phyloP scores from a whole-genome alignment of 2,113 vertebrate genomes.

The Perccottus glenii region DNA sequence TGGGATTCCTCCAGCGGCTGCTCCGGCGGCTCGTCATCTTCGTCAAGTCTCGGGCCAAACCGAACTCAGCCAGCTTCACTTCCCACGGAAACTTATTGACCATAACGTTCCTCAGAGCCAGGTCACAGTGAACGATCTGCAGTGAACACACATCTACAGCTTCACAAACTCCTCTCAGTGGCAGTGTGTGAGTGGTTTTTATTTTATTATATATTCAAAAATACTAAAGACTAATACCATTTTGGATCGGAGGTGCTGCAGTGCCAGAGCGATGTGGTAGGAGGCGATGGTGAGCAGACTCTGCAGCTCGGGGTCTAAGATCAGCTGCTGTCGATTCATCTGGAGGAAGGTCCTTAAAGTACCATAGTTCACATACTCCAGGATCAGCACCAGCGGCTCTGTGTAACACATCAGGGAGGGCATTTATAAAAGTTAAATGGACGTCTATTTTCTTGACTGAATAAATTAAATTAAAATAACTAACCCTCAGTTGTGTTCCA shows the following conservation, averaged over 20 bases:
- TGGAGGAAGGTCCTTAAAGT: slow-evolving; percentile 79
- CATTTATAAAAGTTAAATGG: not conserved
- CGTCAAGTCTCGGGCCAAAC: slow-evolving; percentile 68
- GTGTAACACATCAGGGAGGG: slow-evolving; percentile 1
- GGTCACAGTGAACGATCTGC: slow-evolving; percentile 76
- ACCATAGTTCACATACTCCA: slow-evolving; percentile 77
- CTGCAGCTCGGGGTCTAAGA: slow-evolving; percentile 67
- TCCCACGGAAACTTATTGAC: slow-evolving; percentile 75
- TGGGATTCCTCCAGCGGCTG: slow-evolving; percentile 50
- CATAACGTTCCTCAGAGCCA: slow-evolving; percentile 77
- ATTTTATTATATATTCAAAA: too few species aligned
- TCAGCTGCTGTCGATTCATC: slow-evolving; percentile 62
- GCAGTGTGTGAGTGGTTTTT: too few species aligned
- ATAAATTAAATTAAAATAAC: not conserved
- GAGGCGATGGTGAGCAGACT: slow-evolving; percentile 73
- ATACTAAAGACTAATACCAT: slow-evolving; percentile 57
- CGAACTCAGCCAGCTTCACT: slow-evolving; percentile 75
- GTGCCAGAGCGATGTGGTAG: slow-evolving; percentile 79
- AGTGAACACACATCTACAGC: not conserved
- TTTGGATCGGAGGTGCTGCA: slow-evolving; percentile 78
- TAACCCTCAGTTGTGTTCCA: slow-evolving; percentile 76
- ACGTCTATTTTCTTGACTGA: too few species aligned
- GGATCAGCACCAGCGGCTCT: slow-evolving; percentile 78
- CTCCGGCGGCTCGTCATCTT: slow-evolving; percentile 48
- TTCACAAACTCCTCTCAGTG: not conserved